Base-by-base conservation (phyloP, 2,888 invertebrate genomes). In the Oscheius onirici region DNA sequence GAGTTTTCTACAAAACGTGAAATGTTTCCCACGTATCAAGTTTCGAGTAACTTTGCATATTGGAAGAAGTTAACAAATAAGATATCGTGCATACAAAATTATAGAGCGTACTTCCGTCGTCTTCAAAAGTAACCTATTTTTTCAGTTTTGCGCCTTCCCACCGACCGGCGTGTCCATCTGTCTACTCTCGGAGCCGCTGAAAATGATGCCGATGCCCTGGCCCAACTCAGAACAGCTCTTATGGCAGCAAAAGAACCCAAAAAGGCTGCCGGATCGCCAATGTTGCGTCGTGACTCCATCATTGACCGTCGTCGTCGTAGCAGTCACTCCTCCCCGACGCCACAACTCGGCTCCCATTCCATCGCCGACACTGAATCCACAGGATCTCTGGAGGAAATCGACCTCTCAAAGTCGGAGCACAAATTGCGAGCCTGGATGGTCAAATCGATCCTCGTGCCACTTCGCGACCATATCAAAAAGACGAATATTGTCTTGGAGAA, bases 351-450 rank as follows among this genome's bases (percentile, higher is more conserved):
- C 1, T 63, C 54, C 20, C 52, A 26, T 66, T 34, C 40, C 17
- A 10, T 66, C 22, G 41, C 26, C 52, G 41, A 52, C 51, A 43
- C 10, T n/a, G 49, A 63, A 63, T 15, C 34, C n/a, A 61, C 61
- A 28, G 44, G 52, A 28, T 20, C 52, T 1, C 41, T 74, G 11
- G 54, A 61, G 17, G 74, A 71, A 51, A 40, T 51, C 11, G 65
- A 69, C 20, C 40, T 71, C 58, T 3, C 58, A 15, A 58, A 54
- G 10, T 72, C 69, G 2, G 75, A 75, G 68, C 67, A 70, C 34
- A 26, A 72, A 24, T 57, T 76, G 5, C 70, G 81, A 17, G 71
- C 74, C 13, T 81, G 81, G 81, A 66, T 81, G 26, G 69, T 74
- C 24, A 79, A 78, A 46, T 78, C 81, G 1, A 72, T 81, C 40